A percentile compares a stretch with the other conserved stretches of the same genome.
Evolutionary conservation across 2,888 invertebrate species (phyloP).

Genomic region (Conomelus anceps): DNA sequence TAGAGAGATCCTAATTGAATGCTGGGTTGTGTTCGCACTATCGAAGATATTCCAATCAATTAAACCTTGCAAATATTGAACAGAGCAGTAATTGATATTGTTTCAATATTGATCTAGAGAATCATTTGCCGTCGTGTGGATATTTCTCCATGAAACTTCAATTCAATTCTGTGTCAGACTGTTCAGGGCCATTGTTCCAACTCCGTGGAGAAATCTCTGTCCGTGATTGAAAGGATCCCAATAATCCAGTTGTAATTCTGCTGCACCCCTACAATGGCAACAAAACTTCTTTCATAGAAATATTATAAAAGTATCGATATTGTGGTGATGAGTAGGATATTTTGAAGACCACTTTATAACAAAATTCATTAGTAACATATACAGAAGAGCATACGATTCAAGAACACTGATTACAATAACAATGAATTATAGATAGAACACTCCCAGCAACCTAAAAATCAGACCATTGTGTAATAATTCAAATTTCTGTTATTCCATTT

Average conservation of each 20-base stretch:
- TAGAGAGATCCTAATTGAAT: too few relatives aligned
- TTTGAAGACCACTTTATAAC: too few relatives aligned
- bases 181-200: not conserved
- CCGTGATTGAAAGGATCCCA: not conserved
- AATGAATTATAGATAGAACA: too few relatives aligned
- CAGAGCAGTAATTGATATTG: too few relatives aligned
- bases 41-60: not conserved
- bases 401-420: too few relatives aligned
- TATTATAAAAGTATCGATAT: not conserved
- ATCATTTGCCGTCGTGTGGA: not conserved
- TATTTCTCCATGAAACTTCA: not conserved
- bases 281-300: not conserved
- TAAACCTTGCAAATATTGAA: not conserved
- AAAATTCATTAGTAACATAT: too few relatives aligned
- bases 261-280: not conserved
- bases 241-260: not conserved
- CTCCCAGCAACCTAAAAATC: too few relatives aligned
- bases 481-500: too few relatives aligned
- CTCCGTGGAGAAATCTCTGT: not conserved
- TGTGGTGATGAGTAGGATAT: too few relatives aligned
- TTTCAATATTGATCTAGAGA: not conserved
- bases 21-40: not conserved
- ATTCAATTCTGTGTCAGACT: not conserved
- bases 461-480: too few relatives aligned
- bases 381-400: too few relatives aligned